A percentile compares a stretch with the other conserved stretches of the same genome.
phyloP scores from a whole-genome alignment of 1,140 invertebrate species.

The Oryctes rhinoceros region DNA sequence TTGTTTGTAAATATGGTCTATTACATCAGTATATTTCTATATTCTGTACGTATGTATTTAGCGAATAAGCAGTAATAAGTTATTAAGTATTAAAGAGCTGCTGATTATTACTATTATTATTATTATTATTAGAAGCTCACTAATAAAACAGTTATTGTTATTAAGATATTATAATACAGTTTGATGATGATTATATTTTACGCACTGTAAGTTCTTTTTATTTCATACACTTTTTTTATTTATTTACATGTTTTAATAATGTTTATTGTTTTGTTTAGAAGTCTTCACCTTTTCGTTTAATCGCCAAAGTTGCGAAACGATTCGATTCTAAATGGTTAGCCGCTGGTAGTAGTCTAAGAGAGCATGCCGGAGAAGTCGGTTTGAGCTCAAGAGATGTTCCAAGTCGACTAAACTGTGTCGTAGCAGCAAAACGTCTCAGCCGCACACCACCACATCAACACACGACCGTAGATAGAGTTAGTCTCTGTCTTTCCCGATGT shows the following conservation, averaged over 20 bases:
- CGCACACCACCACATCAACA: slow-evolving; percentile 17
- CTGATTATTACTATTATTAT: neutral
- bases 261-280: neutral
- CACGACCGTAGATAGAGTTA: neutral
- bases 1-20: neutral
- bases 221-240: neutral
- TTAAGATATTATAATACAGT: too few relatives aligned
- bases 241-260: neutral
- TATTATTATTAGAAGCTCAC: slow-evolving; percentile 1
- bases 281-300: neutral
- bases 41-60: neutral
- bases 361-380: slow-evolving; percentile 16
- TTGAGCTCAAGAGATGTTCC: slow-evolving; percentile 33
- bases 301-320: neutral
- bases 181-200: neutral
- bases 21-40: neutral
- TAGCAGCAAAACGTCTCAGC: neutral
- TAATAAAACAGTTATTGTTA: neutral
- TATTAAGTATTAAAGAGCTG: neutral
- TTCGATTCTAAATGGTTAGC: neutral
- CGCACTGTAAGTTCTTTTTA: neutral
- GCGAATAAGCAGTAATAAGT: neutral
- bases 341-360: neutral
- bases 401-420: slow-evolving; percentile 36
- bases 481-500: slow-evolving; percentile 3